Evolutionary conservation across 2,113 vertebrate genomes (phyloP), one percentile per base, ranked within the genome.

Genomic region (Petrocephalus microphthalmus): DNA sequence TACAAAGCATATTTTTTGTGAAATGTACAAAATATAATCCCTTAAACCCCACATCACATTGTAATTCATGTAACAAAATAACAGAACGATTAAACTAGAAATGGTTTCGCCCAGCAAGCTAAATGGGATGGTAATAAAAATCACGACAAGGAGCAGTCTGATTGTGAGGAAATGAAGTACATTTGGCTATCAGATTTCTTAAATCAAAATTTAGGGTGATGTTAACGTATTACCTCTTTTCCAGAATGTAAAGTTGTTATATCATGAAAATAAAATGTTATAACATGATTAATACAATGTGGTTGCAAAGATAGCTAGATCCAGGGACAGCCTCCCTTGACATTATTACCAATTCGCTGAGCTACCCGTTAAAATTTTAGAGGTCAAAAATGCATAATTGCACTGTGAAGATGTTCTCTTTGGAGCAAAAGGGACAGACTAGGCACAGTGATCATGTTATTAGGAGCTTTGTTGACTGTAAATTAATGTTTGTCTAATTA

Each of bases 401-500:
- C 71, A 78, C 33, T 5, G 71, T 6, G 6, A 78, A 78, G 33
- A 78, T 96, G 95, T 95, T 94, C 93, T 96, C 97, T 97, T 97
- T 99, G 97, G 95, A 95, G 96, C 94, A 96, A 96, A 97, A 93
- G 97, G 97, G 97, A 96, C 96, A 96, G 95, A 96, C 93, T 94
- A 96, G 96, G 96, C 96, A 96, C 97, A 98, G 98, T 97, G 94
- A 95, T 89, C 90, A 92, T 90, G 96, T 97, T 98, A 98, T 99
- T 98, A 97, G 96, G 96, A 97, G 94, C 96, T 97, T 95, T 95
- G 94, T 96, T 96, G 97, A 98, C 97, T 98, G 95, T 96, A 97
- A 97, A 98, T 98, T 97, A 97, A 97, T 98, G 97, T 97, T 97
- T 96, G 95, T 96, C 97, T 98, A 99, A 99, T 99, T 96, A 98